phyloP scores from a whole-genome alignment of 37 sponge, comb jelly and placozoan genomes.

The Diacarnus erythraeanus region DNA sequence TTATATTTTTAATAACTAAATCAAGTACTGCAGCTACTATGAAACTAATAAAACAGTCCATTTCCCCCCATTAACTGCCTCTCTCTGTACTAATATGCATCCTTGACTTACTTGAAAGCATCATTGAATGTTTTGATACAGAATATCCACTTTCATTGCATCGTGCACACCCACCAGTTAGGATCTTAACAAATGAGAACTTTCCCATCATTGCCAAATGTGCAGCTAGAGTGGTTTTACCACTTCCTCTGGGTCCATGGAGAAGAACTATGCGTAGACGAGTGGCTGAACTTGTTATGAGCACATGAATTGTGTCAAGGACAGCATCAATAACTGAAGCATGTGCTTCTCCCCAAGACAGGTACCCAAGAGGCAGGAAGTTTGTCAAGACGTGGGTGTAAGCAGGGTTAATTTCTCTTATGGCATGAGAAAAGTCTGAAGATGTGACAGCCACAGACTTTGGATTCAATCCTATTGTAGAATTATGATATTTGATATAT shows the following conservation, averaged over 20 bases:
- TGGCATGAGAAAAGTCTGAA: conserved; percentile 42
- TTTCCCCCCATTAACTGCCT: no score
- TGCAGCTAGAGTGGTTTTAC: conserved; percentile 58
- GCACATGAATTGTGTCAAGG: conserved; percentile 42
- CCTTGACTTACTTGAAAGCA: conserved; percentile 69
- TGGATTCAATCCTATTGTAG: no score
- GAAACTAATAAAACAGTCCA: no score
- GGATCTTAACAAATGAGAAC: conserved; percentile 58
- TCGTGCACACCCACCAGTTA: conserved; percentile 49
- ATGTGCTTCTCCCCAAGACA: conserved; percentile 52
- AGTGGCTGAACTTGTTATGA: conserved; percentile 27
- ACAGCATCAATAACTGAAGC: conserved; percentile 11
- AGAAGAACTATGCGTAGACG: conserved; percentile 38
- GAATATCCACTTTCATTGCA: conserved; percentile 37
- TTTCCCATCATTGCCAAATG: conserved; percentile 59
- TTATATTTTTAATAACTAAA: no score
- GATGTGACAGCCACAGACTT: conserved; percentile 19
- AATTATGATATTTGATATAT: no score
- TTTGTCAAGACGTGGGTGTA: conserved; percentile 54
- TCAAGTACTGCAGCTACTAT: no score
- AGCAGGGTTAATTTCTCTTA: conserved; percentile 31
- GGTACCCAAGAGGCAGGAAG: conserved; percentile 48
- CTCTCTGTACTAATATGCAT: no score
- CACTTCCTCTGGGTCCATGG: conserved; percentile 66
- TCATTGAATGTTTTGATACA: conserved; percentile 43